Evolutionary conservation across 2,113 vertebrate species (phyloP).

Genomic region (Limnothrissa miodon): DNA sequence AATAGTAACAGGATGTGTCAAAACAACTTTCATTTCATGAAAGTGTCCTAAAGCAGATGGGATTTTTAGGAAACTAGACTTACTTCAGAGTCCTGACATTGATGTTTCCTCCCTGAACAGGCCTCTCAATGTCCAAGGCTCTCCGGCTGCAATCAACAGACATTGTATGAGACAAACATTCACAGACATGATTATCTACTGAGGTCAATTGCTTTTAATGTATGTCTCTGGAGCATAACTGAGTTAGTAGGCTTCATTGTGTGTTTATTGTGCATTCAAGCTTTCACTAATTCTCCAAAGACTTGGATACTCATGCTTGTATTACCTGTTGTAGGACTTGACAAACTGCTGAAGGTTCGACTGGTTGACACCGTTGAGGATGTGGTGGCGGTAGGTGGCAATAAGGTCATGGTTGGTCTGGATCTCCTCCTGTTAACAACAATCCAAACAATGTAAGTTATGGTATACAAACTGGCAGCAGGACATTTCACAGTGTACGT

Average conservation of each 20-base stretch:
- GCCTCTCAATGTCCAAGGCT: slow-evolving; percentile 86
- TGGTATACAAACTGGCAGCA: not conserved
- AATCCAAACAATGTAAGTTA: not conserved
- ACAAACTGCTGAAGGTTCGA: slow-evolving; percentile 87
- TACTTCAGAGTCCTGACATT: slow-evolving; percentile 79
- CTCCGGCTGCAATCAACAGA: slow-evolving; percentile 63
- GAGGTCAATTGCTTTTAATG: not conserved
- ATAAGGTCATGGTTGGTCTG: slow-evolving; percentile 85
- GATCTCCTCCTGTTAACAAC: slow-evolving; percentile 81
- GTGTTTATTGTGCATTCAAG: not conserved
- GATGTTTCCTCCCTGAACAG: slow-evolving; percentile 72
- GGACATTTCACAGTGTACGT: not conserved
- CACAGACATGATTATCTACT: not conserved
- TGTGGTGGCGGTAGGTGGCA: slow-evolving; percentile 86
- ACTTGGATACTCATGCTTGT: not conserved
- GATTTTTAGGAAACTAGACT: too few relatives aligned
- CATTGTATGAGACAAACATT: not conserved
- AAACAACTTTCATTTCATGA: not conserved
- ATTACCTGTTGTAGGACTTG: slow-evolving; percentile 86
- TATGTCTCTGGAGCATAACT: not conserved
- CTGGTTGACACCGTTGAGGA: slow-evolving; percentile 85
- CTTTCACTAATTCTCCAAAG: not conserved
- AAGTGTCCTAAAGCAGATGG: not conserved
- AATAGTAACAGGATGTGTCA: not conserved
- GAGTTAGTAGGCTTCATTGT: not conserved